Evolutionary conservation across 2,888 invertebrate genomes (phyloP), one percentile per base, ranked within the genome.

Genomic region (Oithona nana): DNA sequence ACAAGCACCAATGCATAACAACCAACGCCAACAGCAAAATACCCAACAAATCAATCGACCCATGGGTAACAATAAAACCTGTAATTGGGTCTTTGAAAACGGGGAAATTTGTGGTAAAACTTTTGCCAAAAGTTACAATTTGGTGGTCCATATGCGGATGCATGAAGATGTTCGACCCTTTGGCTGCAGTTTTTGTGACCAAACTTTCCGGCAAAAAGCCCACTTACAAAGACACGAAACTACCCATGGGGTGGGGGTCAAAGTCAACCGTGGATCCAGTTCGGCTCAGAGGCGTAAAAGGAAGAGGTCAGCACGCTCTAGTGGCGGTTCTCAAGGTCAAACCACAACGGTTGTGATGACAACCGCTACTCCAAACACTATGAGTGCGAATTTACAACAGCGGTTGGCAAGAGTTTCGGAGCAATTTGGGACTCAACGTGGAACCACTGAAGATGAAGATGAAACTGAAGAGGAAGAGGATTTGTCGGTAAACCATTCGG

Each of bases 171-270:
- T 61, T 16, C 22, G 61, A 28, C 61, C 61, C 6, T 61, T 61
- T 54, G 28, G 28, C 13, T 61, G 61, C 30, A 54, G 49, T 28
- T 22, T 61, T 6, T 61, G 61, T 30, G 61, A 61, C 49, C 61
- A 61, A 30, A 61, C 61, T 8, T 61, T 61, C 28, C 26, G 61
- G 22, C 61, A 61, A 54, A 61, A 61, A 22, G 61, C 61, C 24
- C 61, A 61, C 26, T 28, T 61, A 20, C 61, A 61, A 22, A 26
- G 61, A n/a, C 61, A 61, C 54, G 61, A 61, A 28, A 61, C 61
- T n/a, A 61, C 61, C 13, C 61, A 61, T 30, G 61, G 61, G 28
- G 31, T 61, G 1, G 50, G 51, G 13, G 20, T 29, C 20, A 61
- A 61, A 26, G 51, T 22, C 26, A 49, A 28, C 28, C n/a, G 51